Evolutionary conservation across 2,888 invertebrate genomes (phyloP).

Genomic region (Drosophila tripunctata): DNA sequence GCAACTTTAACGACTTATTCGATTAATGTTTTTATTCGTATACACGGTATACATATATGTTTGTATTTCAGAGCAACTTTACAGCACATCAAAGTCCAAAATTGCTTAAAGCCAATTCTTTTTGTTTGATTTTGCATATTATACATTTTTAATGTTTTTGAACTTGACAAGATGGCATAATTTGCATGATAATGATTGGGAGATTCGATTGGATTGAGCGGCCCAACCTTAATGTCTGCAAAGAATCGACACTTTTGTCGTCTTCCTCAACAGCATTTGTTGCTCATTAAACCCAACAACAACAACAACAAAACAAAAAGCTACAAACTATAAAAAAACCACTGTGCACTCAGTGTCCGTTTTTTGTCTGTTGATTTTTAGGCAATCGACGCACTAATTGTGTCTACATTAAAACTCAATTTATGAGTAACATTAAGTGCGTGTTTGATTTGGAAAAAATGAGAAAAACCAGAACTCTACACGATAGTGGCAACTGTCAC

Average conservation of each 20-base stretch:
- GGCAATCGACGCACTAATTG: constrained; percentile 34
- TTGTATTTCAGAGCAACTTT: constrained; percentile 25
- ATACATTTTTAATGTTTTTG: constrained; percentile 71
- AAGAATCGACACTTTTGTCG: constrained; percentile 40
- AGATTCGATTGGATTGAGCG: constrained; percentile 30
- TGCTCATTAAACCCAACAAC: constrained; percentile 35
- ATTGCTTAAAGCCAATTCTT: constrained; percentile 26
- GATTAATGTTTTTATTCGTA: constrained; percentile 55
- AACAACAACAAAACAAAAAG: constrained; percentile 19
- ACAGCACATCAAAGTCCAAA: constrained; percentile 36
- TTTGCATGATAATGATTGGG: constrained; percentile 68
- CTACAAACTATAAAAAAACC: no score
- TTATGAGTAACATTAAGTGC: constrained; percentile 49
- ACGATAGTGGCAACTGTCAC: constrained; percentile 30
- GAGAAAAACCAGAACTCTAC: constrained; percentile 7
- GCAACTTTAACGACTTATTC: constrained; percentile 59
- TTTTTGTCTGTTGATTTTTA: constrained; percentile 32
- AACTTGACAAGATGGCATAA: constrained; percentile 67
- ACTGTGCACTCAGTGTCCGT: constrained; percentile 22
- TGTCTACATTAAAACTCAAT: constrained; percentile 75
- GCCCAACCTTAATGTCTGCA: constrained; percentile 30
- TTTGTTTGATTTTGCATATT: constrained; percentile 47
- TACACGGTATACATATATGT: constrained; percentile 5
- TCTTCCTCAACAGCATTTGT: constrained; percentile 1
- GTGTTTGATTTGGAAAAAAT: constrained; percentile 12